Conservation (phyloP, 2,888 invertebrate species). For the Xestia xanthographa region DNA sequence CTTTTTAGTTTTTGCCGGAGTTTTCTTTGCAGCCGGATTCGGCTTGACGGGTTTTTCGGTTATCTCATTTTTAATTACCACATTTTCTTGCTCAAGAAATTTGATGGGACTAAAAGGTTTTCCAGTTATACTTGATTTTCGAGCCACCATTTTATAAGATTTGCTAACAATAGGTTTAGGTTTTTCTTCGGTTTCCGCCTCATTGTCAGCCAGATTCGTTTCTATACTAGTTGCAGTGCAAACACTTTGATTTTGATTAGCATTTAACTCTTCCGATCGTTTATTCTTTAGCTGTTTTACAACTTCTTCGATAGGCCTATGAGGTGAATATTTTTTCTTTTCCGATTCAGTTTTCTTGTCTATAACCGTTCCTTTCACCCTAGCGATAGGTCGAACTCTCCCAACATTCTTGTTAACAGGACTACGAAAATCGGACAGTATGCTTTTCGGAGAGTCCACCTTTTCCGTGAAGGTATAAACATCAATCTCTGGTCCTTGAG, state of each 20-base stretch:
- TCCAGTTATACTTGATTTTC: conserved; percentile 88
- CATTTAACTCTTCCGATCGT: conserved; percentile 81
- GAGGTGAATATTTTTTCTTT: conserved; percentile 87
- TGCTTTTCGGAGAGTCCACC: conserved; percentile 88
- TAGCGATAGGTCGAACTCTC: conserved; percentile 87
- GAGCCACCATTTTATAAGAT: conserved; percentile 89
- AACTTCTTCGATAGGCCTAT: conserved; percentile 88
- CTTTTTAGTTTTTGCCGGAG: conserved; percentile 77
- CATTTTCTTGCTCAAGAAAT: conserved; percentile 82
- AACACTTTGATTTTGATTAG: conserved; percentile 66
- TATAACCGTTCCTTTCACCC: conserved; percentile 88
- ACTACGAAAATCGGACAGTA: conserved; percentile 85
- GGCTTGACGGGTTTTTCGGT: conserved; percentile 71
- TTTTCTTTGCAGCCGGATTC: conserved; percentile 74
- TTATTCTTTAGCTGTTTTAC: conserved; percentile 87
- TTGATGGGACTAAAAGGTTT: conserved; percentile 88
- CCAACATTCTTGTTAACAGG: conserved; percentile 85
- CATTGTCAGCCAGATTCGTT: conserved; percentile 64
- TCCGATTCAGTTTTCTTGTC: conserved; percentile 86
- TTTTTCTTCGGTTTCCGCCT: conserved; percentile 78
- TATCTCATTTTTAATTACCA: conserved; percentile 74
- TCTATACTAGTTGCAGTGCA: conserved; percentile 69
- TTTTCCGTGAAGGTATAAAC: conserved; percentile 89
- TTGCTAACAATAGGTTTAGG: conserved; percentile 87
- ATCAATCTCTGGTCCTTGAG: conserved; percentile 86